Evolutionary conservation across 2,797 vertebrate genomes (phyloP), one percentile per base, ranked within the genome.

Genomic region (Thunnus albacares): DNA sequence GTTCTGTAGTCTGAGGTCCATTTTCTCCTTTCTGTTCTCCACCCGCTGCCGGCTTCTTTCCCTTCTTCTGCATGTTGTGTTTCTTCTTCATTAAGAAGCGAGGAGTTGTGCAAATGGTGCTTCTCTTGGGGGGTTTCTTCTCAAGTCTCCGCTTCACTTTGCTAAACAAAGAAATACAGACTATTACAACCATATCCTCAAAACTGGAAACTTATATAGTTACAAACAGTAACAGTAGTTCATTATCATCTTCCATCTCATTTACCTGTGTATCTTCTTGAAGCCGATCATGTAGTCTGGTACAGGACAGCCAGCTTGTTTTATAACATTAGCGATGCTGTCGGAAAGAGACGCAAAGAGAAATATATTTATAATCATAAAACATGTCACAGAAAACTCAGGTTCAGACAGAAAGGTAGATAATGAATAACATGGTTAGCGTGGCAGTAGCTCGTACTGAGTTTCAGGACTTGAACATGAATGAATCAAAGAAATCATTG

Each of bases 231-330:
- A n/a, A n/a, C n/a, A n/a, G n/a, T n/a, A n/a, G n/a, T n/a, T 59
- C 6, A 4, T 56, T 4, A 52, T 56, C 3, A 41, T 33, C 13
- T 10, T 45, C 18, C n/a, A 20, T 59, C 63, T 70, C 6, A 0
- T 35, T 41, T 91, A 99, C 98, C 97, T 97, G 86, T 97, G 95
- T 59, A 97, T 92, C 84, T 94, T 99, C 86, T 97, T 97, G 71
- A 99, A 95, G 65, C 97, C 96, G 49, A 96, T 94, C 92, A 99
- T 98, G 92, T 99, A 99, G 68, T 97, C 98, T 2, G 98, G 98
- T 6, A 99, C 97, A 58, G 97, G 98, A 90, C 98, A 99, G 33
- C 98, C 98, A 2, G 98, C 96, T 86, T 96, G 96, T 92, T 98
- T 97, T 67, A 99, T 98, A 51, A 99, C 97, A 3, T 90, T 97